Evolutionary conservation across 2,888 invertebrate species (phyloP), one percentile per base, ranked within the genome.

Genomic region (Dyspetes luteomarginatus): DNA sequence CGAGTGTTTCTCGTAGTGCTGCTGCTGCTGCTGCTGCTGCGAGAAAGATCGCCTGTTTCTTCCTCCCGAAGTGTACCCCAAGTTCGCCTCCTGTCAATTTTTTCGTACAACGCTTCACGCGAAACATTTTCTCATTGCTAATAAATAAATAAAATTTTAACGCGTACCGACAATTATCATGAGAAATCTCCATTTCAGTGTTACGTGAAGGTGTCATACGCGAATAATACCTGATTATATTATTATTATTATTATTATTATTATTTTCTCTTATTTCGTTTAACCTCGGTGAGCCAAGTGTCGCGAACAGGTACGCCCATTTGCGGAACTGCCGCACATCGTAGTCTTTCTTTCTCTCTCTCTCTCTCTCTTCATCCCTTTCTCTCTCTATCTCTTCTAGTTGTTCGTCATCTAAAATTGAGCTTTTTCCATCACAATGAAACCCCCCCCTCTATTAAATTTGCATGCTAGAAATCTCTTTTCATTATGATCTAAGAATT

Each of bases 291-390:
- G 24, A 78, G 77, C 48, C 69, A 58, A n/a, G 76, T 76, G 76
- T 80, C 76, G 64, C 74, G 65, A 74, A 81, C 80, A 84, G 84
- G 84, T 84, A 84, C 84, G 84, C 84, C 84, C 84, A 84, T 84
- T 84, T 76, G 58, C 76, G 64, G 72, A 76, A 64, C 52, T 45
- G 52, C 12, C 17, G 43, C 69, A 74, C 56, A 52, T 58, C 56
- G 64, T 73, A 56, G 22, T 41, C 22, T 43, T 12, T 36, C 5
- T n/a, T 9, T 48, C 28, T 45, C 22, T 48, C 48, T 60, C 28
- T 71, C 30, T 36, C n/a, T 43, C 48, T 50, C 26, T 45, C 17
- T 45, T 52, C 67, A 60, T 62, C 48, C 28, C 62, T 43, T 52
- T 43, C 52, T 65, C 30, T 36, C 24, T 17, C 26, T 7, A 45